Base-by-base conservation (phyloP, 2,797 vertebrate genomes). In the Chiroxiphia lanceolata region DNA sequence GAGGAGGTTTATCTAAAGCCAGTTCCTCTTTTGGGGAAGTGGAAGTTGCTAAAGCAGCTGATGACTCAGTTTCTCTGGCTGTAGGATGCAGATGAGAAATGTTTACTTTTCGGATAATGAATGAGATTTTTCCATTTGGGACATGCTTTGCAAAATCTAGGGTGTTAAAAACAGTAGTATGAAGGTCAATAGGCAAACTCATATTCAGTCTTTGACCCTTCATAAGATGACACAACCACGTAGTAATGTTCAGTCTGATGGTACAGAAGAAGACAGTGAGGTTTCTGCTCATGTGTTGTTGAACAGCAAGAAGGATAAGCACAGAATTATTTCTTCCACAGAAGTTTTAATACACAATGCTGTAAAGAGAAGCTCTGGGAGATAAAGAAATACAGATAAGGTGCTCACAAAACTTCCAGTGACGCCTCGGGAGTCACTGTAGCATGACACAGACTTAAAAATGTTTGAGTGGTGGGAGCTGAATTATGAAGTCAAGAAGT, bases 341-440 rank as follows among this genome's bases (percentile, higher is more conserved):
- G 2, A 47, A 34, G 5, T 2, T 76, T 89, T 87, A 13, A 27
- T 57, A 22, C 6, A 23, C 3, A 21, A 0, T 13, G 0, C 6
- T 56, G 9, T 65, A 75, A 83, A 77, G 50, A 75, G 20, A 78
- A 89, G 25, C 19, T 83, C 40, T 57, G 33, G 23, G 57, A 74
- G 48, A 45, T 25, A 40, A 70, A 20, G 40, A 83, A 77, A 67
- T 56, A 29, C 13, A 60, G 19, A 34, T 18, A 42, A 51, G 16
- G 18, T 59, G 9, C 48, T 60, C 25, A 19, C 11, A 75, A 45
- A 54, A 74, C 16, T 70, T 87, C 10, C 7, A 40, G 11, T 31
- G 29, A 34, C 74, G 64, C 13, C 25, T 80, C 75, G 45, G 38
- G 45, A 65, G 9, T 92, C 31, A 22, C 76, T 38, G 25, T 59